phyloP scores from a whole-genome alignment of 2,888 invertebrate genomes.

The Euplexia lucipara region DNA sequence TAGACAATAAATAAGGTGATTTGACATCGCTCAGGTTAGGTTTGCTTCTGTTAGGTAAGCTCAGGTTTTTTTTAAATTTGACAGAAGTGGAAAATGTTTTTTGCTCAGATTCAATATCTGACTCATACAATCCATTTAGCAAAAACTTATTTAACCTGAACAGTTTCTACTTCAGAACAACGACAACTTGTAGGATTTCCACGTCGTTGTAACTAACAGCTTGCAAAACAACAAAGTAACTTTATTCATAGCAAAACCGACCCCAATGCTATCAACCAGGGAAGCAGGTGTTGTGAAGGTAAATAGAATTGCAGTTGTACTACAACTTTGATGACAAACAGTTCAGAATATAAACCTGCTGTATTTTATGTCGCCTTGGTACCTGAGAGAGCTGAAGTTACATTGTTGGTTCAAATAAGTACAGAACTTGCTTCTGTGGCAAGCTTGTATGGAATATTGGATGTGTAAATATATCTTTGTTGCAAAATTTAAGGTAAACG shows the following conservation, averaged over 20 bases:
- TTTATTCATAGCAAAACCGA: slow-evolving; percentile 40
- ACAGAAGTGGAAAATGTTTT: too few species aligned
- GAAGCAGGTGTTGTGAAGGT: slow-evolving; percentile 32
- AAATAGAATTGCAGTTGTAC: slow-evolving; percentile 25
- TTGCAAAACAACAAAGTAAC: slow-evolving; percentile 19
- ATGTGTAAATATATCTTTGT: too few species aligned
- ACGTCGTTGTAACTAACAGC: slow-evolving; percentile 13
- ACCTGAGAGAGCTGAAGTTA: slow-evolving; percentile 9
- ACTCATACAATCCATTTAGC: neutral
- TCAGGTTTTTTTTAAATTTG: too few species aligned
- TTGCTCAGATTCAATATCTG: slow-evolving; percentile 1
- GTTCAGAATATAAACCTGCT: slow-evolving; percentile 26
- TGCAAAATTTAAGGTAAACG: too few species aligned
- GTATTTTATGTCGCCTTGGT: slow-evolving; percentile 29
- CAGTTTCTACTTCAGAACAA: slow-evolving; percentile 11
- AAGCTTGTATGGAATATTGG: slow-evolving; percentile 14
- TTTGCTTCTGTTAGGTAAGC: too few species aligned
- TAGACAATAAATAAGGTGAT: too few species aligned
- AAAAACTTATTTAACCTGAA: neutral
- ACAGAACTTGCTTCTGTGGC: neutral
- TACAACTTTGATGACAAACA: slow-evolving; percentile 31
- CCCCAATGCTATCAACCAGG: slow-evolving; percentile 26
- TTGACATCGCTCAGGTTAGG: too few species aligned
- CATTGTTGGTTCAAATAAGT: slow-evolving; percentile 13
- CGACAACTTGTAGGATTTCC: slow-evolving; percentile 13